Base-by-base conservation (phyloP, 2,888 invertebrate genomes). In the Limnephilus auricula region DNA sequence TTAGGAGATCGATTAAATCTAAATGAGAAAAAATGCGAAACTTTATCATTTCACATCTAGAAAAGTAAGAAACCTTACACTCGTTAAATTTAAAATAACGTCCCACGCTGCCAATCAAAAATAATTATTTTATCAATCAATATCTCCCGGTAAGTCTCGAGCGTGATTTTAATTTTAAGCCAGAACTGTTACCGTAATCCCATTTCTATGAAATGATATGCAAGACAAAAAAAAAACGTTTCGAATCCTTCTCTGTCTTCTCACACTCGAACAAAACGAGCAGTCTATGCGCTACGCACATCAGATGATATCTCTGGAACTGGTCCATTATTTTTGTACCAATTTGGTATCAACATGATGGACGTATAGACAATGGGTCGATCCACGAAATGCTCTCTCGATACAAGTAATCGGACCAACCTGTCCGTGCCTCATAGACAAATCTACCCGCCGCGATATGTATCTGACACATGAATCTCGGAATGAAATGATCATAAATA, bases 251-350 rank as follows among this genome's bases (percentile, higher is more conserved):
- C 50, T 50, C 83, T 5, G 50, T 15, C 18, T 50, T 65, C 65
- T 65, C 85, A 85, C 85, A 86, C 50, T 31, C 32, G 65, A 86
- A 86, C 65, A 65, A 65, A 65, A 34, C 18, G 86, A 86, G 31
- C 30, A 86, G 50, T 15, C 13, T 50, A 86, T 50, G 65, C 65
- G 45, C 86, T 45, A 85, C 40, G 34, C 85, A 80, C 79, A 89
- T 89, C 40, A 80, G 82, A 89, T 89, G 80, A 89, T 89, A 89
- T 82, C 82, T 79, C 45, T 82, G 65, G 50, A 86, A 50, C 86
- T 86, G 82, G 31, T 82, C 82, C 89, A 89, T 89, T 89, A 89
- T 89, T 89, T 89, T 89, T 89, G 50, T 79, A 89, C 89, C 82
- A 82, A 89, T 89, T 82, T 82, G 79, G 40, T 37, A 40, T 45